Evolutionary conservation across 2,888 invertebrate genomes (phyloP).

Genomic region (Esperia sulphurella): DNA sequence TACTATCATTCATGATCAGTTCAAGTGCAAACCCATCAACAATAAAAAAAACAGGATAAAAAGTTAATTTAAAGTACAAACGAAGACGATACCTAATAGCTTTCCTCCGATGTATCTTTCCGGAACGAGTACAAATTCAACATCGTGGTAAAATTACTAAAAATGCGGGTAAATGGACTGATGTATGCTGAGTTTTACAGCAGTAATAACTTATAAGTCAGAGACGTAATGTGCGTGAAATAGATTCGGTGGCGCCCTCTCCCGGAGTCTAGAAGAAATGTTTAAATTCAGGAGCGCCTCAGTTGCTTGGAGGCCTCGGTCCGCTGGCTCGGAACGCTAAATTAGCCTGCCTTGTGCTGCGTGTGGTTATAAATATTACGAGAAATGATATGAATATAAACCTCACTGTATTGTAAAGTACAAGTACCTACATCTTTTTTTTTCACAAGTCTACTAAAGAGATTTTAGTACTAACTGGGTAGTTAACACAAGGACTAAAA

Average conservation of each 20-base stretch:
- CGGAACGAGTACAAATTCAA: neutral
- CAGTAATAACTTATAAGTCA: slow-evolving; percentile 63
- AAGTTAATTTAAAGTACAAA: neutral
- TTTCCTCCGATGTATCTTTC: neutral
- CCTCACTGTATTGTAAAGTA: neutral
- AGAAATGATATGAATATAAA: slow-evolving; percentile 46
- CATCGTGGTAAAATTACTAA: slow-evolving; percentile 35
- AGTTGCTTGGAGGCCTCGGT: slow-evolving; percentile 25
- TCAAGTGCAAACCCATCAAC: too few species aligned
- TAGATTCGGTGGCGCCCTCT: slow-evolving; percentile 61
- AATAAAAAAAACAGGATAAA: too few species aligned
- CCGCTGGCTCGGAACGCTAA: slow-evolving; percentile 55
- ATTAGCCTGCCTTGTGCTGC: slow-evolving; percentile 48
- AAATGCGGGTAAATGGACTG: slow-evolving; percentile 59
- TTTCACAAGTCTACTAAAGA: too few species aligned
- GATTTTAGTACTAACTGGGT: too few species aligned
- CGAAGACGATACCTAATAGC: neutral
- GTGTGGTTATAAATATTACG: slow-evolving; percentile 57
- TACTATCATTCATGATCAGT: too few species aligned
- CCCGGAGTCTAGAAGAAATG: slow-evolving; percentile 54
- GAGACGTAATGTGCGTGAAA: slow-evolving; percentile 68
- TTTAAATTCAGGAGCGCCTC: slow-evolving; percentile 9
- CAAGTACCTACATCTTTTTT: too few species aligned
- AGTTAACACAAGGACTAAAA: too few species aligned
- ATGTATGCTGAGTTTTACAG: slow-evolving; percentile 69